A percentile compares a stretch with the other conserved stretches of the same genome.
These are phyloP conservation scores for Parambassis ranga DNA, from an alignment of 2,797 vertebrate genomes.

Conservation along the genomic window DNA sequence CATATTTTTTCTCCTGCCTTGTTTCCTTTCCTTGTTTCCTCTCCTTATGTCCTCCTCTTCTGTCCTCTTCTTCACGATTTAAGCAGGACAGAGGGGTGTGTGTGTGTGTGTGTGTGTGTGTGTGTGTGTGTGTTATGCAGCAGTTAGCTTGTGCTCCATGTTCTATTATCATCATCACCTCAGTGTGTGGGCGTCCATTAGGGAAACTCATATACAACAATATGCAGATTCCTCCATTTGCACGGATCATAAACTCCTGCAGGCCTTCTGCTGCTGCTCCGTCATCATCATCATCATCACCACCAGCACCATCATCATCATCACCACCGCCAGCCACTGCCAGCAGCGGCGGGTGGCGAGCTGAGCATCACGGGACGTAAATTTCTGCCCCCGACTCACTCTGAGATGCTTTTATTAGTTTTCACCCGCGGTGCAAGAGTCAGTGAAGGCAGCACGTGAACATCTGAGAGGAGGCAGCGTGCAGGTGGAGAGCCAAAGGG, in stretches of 20 bases:
- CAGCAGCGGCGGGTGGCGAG: slow-evolving; percentile 53
- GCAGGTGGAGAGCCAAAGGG: slow-evolving; percentile 1
- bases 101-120: slow-evolving; percentile 8
- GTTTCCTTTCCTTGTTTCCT: not conserved
- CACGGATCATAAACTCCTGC: slow-evolving; percentile 81
- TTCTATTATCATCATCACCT: slow-evolving; percentile 67
- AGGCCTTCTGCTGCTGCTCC: slow-evolving; percentile 71
- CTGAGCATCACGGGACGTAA: slow-evolving; percentile 74
- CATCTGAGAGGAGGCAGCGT: slow-evolving; percentile 14
- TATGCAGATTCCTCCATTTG: slow-evolving; percentile 80
- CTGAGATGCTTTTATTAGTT: slow-evolving; percentile 74
- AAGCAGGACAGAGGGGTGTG: not conserved
- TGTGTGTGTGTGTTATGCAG: slow-evolving; percentile 1
- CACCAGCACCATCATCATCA: slow-evolving; percentile 45
- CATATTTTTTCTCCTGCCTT: not conserved
- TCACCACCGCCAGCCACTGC: slow-evolving; percentile 54
- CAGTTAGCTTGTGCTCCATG: slow-evolving; percentile 29
- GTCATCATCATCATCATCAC: slow-evolving; percentile 43
- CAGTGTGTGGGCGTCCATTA: slow-evolving; percentile 77
- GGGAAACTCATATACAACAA: slow-evolving; percentile 75
- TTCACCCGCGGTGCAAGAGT: slow-evolving; percentile 59
- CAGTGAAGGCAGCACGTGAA: slow-evolving; percentile 55
- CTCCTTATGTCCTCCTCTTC: not conserved
- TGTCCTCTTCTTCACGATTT: not conserved
- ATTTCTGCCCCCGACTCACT: slow-evolving; percentile 73